Base-by-base conservation (phyloP, 2,113 vertebrate genomes). In the Lagopus muta region DNA sequence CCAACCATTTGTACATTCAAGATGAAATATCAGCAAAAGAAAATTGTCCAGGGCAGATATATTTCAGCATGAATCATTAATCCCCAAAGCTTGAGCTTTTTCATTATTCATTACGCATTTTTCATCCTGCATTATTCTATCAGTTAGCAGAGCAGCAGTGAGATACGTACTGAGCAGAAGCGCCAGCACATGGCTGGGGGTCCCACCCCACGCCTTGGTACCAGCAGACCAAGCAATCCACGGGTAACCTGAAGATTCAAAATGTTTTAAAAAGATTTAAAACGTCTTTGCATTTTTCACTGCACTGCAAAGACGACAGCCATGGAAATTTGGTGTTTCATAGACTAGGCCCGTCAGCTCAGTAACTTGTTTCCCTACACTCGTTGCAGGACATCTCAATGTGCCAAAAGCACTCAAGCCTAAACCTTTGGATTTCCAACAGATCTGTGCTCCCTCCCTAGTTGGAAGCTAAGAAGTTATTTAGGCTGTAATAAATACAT, bases 61-160 rank as follows among this genome's bases (percentile, higher is more conserved):
- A 91, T 95, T 96, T 93, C 92, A 92, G 57, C 76, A 90, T 82
- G 91, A 95, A 92, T 86, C 91, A 93, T 92, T 93, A 94, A 91
- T 91, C 91, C 89, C 93, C 92, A 88, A 95, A 89, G 82, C 79
- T 79, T 77, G 69, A 67, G 60, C 65, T 61, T 89, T 70, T 94
- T 91, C 88, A 83, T 90, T 94, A 90, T 94, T 93, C 85, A 92
- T 83, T 78, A 43, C n/a, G 55, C 62, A 81, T 89, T 94, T 81
- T 82, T 94, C 89, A 92, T 71, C 67, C 40, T 38, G 64, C 40
- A 54, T 74, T 78, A 78, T 25, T 83, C 79, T 58, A 72, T 64
- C 61, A 18, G 74, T 82, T 86, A n/a, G 36, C 75, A 89, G 75
- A 73, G 72, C 16, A 57, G 69, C 91, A 72, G 8, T 42, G 85